Conservation (phyloP, 1,140 invertebrate genomes). For the Polypedilum vanderplanki region DNA sequence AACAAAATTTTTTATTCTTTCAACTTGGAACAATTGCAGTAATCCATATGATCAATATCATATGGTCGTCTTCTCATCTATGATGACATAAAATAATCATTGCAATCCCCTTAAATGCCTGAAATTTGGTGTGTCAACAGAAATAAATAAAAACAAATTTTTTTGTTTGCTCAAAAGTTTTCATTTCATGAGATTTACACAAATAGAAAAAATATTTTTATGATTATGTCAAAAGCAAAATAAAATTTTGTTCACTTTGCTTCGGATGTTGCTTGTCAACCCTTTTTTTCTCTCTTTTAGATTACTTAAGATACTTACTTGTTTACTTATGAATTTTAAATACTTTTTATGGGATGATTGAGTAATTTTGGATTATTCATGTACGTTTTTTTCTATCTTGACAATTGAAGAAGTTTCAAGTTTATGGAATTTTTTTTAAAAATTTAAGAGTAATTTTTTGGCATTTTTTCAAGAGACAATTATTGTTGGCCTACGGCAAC, state of each 20-base stretch:
- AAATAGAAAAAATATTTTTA: not conserved
- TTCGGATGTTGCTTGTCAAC: not conserved
- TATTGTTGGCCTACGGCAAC: too few relatives aligned
- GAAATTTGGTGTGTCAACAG: not conserved
- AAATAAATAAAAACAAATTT: not conserved
- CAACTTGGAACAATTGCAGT: not conserved
- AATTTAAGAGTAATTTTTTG: too few relatives aligned
- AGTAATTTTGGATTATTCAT: too few relatives aligned
- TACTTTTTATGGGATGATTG: too few relatives aligned
- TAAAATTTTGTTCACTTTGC: not conserved
- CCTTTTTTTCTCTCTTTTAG: not conserved
- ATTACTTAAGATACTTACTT: too few relatives aligned
- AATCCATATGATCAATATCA: conserved; percentile 26
- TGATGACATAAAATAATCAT: conserved; percentile 12
- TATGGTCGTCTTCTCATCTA: conserved; percentile 26
- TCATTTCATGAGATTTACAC: not conserved
- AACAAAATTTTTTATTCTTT: not conserved
- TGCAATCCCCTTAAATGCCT: conserved; percentile 17
- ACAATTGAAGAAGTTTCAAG: too few relatives aligned
- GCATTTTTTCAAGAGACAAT: too few relatives aligned
- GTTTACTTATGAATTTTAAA: too few relatives aligned
- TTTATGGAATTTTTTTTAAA: too few relatives aligned
- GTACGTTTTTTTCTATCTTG: too few relatives aligned
- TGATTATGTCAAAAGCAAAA: not conserved
- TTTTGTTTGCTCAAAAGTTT: not conserved